Percentiles rank a stretch among this genome's conserved stretches.
phyloP scores from a whole-genome alignment of 2,797 vertebrate species.

The Lateolabrax maculatus region DNA sequence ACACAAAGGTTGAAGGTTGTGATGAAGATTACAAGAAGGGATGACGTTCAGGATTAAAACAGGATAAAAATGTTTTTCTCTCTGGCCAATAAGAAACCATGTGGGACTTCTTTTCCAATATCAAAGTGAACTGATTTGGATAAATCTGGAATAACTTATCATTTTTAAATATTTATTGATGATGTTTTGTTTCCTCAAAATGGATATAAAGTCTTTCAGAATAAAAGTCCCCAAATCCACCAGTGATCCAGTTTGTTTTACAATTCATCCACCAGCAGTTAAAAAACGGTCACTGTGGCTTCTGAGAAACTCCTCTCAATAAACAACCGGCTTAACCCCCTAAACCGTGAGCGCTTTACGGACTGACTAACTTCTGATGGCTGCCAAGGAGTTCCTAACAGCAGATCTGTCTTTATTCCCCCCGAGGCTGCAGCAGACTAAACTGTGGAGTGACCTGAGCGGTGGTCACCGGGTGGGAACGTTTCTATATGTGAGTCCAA shows the following conservation, averaged over 20 bases:
- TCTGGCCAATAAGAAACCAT: background rate
- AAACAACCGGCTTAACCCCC: conserved; percentile 6
- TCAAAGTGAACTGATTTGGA: background rate
- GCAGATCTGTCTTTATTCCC: conserved; percentile 21
- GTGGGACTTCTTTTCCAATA: background rate
- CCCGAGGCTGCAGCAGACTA: conserved; percentile 13
- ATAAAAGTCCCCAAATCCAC: conserved; percentile 6
- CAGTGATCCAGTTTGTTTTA: background rate
- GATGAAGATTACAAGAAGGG: background rate
- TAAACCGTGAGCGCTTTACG: background rate
- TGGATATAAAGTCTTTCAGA: background rate
- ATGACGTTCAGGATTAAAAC: background rate
- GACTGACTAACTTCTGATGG: background rate
- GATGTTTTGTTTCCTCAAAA: background rate
- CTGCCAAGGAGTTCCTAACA: conserved; percentile 12
- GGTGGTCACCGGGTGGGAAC: conserved; percentile 42
- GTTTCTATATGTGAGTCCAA: conserved; percentile 46
- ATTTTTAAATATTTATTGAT: background rate
- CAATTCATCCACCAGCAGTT: background rate
- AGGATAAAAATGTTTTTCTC: background rate
- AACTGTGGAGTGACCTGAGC: conserved; percentile 25
- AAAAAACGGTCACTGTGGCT: background rate
- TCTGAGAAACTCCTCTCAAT: conserved; percentile 22
- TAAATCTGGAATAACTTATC: background rate
- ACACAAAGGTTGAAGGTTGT: background rate